These are phyloP conservation scores for Phenacoccus solenopsis DNA, from an alignment of 1,140 invertebrate species.

Conservation along the genomic window DNA sequence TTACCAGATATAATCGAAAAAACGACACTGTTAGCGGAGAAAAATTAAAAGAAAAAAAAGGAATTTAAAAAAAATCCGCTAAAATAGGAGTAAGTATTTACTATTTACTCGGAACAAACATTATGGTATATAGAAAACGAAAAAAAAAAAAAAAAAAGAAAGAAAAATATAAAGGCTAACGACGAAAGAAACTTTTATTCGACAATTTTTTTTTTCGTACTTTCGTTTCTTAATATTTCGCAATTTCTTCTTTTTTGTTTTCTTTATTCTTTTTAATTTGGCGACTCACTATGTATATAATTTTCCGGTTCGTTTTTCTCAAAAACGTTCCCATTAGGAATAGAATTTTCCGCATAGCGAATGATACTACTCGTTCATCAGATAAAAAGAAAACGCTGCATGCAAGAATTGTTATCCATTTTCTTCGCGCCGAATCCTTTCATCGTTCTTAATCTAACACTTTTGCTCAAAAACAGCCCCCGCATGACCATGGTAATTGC, in stretches of 20 bases:
- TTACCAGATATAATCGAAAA: not conserved
- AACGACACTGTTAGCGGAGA: not conserved
- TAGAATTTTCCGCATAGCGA: not conserved
- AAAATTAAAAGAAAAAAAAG: not conserved
- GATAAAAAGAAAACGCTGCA: not conserved
- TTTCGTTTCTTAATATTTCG: not conserved
- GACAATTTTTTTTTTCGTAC: slow-evolving; percentile 1
- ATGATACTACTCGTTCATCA: slow-evolving; percentile 1
- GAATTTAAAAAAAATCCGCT: not conserved
- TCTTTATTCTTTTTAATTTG: not conserved
- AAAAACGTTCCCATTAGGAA: not conserved
- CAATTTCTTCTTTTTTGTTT: slow-evolving; percentile 1
- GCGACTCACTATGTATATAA: slow-evolving; percentile 10
- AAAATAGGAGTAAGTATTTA: not conserved
- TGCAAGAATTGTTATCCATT: not conserved
- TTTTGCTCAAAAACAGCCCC: no score
- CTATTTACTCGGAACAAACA: not conserved
- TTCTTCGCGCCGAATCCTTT: not conserved
- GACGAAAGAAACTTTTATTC: not conserved
- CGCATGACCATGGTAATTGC: no score
- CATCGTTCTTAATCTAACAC: no score
- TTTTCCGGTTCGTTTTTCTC: slow-evolving; percentile 10
- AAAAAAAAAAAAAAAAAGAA: not conserved
- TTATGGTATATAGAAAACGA: no score
- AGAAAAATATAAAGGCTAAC: not conserved